These are phyloP conservation scores for Ptiloglossa arizonensis DNA, from an alignment of 1,140 invertebrate species.

Conservation along the genomic window DNA sequence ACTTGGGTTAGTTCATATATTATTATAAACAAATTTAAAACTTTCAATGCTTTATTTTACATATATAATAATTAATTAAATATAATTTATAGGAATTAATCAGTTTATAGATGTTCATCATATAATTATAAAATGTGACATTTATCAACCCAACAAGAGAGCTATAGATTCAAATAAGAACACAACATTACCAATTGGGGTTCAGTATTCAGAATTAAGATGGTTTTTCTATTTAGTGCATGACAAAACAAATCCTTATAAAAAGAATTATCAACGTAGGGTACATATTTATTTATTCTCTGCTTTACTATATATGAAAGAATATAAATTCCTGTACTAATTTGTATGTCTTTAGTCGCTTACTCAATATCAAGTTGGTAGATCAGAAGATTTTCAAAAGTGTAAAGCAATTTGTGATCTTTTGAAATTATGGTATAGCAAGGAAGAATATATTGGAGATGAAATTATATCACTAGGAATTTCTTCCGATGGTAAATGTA, in stretches of 20 bases:
- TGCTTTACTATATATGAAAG: background rate
- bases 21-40: background rate
- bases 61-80: background rate
- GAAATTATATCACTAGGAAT: slow-evolving; percentile 66
- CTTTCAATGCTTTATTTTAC: background rate
- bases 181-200: slow-evolving; percentile 31
- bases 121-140: slow-evolving; percentile 46
- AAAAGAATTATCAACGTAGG: slow-evolving; percentile 21
- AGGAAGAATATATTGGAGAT: slow-evolving; percentile 43
- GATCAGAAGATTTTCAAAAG: slow-evolving; percentile 58
- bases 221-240: slow-evolving; percentile 59
- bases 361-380: slow-evolving; percentile 49
- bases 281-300: slow-evolving; percentile 23
- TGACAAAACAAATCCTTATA: slow-evolving; percentile 48
- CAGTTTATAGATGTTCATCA: slow-evolving; percentile 56
- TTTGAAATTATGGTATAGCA: slow-evolving; percentile 61
- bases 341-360: slow-evolving; percentile 26
- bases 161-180: slow-evolving; percentile 14
- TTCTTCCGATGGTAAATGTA: slow-evolving; percentile 58
- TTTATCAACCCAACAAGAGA: slow-evolving; percentile 48
- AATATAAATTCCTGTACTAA: slow-evolving; percentile 2
- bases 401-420: slow-evolving; percentile 67
- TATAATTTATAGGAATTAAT: slow-evolving; percentile 59
- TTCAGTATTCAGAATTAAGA: slow-evolving; percentile 51
- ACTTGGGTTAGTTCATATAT: slow-evolving; percentile 49